Evolutionary conservation across 2,888 invertebrate species (phyloP).

Genomic region (Nipponacmea schrenckii): DNA sequence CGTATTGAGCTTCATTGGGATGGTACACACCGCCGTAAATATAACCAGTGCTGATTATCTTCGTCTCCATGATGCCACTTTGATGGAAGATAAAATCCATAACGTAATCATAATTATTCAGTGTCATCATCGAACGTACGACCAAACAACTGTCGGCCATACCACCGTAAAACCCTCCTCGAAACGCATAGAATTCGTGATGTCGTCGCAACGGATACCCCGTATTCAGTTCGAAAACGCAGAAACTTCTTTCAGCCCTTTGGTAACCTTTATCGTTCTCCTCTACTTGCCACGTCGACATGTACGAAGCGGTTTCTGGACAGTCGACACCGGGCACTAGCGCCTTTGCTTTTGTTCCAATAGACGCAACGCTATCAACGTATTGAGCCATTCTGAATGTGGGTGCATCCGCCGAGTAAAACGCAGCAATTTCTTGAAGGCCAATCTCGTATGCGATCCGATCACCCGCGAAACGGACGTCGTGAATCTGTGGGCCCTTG

Average conservation of each 20-base stretch:
- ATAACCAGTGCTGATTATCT: slow-evolving; percentile 32
- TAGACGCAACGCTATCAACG: slow-evolving; percentile 22
- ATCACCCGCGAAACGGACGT: slow-evolving; percentile 28
- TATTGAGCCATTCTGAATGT: slow-evolving; percentile 17
- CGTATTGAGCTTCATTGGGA: slow-evolving; percentile 22
- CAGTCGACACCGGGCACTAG: slow-evolving; percentile 33
- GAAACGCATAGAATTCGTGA: neutral
- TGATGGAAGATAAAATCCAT: slow-evolving; percentile 32
- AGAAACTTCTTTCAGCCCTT: slow-evolving; percentile 14
- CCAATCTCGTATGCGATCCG: slow-evolving; percentile 40
- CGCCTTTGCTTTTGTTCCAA: slow-evolving; percentile 23
- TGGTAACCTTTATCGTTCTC: neutral
- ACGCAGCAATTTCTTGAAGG: slow-evolving; percentile 32
- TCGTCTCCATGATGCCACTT: slow-evolving; percentile 29
- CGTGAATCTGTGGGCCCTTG: slow-evolving; percentile 27
- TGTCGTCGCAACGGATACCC: slow-evolving; percentile 31
- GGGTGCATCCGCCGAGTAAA: slow-evolving; percentile 33
- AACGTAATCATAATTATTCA: slow-evolving; percentile 36
- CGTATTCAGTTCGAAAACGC: slow-evolving; percentile 33
- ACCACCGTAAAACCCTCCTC: slow-evolving; percentile 23
- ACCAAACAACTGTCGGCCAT: slow-evolving; percentile 25
- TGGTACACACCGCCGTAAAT: slow-evolving; percentile 22
- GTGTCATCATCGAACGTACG: slow-evolving; percentile 21
- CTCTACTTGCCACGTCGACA: slow-evolving; percentile 16
- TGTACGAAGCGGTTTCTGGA: slow-evolving; percentile 30